Evolutionary conservation across 2,888 invertebrate species (phyloP).

Genomic region (Aleiodes leptofemur): DNA sequence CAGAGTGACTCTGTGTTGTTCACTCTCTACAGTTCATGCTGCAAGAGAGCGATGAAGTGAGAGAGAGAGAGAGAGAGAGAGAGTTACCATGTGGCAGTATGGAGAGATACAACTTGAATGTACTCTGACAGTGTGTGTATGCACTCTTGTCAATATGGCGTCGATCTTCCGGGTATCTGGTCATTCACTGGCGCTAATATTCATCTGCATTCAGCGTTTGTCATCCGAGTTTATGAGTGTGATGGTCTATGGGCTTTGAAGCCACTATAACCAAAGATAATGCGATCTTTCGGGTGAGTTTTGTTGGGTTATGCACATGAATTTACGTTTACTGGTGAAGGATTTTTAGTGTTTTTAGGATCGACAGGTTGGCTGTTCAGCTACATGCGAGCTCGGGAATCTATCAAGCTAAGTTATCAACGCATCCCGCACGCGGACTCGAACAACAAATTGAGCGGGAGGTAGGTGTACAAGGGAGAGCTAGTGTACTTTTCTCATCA

Average conservation of each 20-base stretch:
- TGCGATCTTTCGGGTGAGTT: not conserved
- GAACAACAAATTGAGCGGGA: no score
- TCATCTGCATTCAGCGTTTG: conserved; percentile 20
- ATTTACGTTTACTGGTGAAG: not conserved
- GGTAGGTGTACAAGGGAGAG: no score
- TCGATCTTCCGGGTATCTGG: conserved; percentile 48
- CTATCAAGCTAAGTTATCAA: no score
- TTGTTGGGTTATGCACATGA: not conserved
- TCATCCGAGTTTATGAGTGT: conserved; percentile 36
- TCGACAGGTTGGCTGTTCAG: no score
- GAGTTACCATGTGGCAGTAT: conserved; percentile 15
- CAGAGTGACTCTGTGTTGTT: not conserved
- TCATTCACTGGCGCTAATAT: conserved; percentile 22
- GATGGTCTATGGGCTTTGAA: conserved; percentile 19
- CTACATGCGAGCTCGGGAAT: no score
- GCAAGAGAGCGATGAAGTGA: not conserved
- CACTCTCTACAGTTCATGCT: conserved; percentile 15
- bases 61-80: not conserved
- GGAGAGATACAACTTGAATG: conserved; percentile 6
- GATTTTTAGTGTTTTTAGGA: not conserved
- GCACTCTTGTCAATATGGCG: conserved; percentile 33
- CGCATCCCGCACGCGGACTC: no score
- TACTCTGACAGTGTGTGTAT: not conserved
- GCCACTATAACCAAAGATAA: conserved; percentile 5
- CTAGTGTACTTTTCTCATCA: no score